Base-by-base conservation (phyloP, 2,113 vertebrate genomes). In the Anolis carolinensis region DNA sequence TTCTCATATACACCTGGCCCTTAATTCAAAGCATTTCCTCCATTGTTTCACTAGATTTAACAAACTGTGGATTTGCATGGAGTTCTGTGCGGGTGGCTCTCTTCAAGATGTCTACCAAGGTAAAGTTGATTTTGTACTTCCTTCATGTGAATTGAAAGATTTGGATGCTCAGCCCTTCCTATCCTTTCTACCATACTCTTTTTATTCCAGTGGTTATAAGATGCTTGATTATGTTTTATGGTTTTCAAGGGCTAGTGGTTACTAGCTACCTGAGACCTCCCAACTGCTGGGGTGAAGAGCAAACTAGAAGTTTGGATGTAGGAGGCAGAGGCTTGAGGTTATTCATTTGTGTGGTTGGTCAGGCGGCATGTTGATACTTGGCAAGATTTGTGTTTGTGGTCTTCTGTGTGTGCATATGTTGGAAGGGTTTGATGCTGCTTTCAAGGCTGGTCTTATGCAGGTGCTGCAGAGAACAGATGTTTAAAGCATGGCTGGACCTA, bases 31-130 rank as follows among this genome's bases (percentile, higher is more conserved):
- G 30, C 36, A 16, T 3, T 39, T 48, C 4, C 18, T 68, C 63
- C 20, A 13, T n/a, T 32, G 8, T 62, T 25, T 52, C 25, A 1
- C 14, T 16, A 98, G 98, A 94, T 88, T 95, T 25, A 97, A 97
- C 87, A 98, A 97, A 88, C 95, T 98, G 89, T 98, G 98, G 98
- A 98, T 98, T 90, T 98, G 98, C 86, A 98, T 98, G 98, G 98
- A 98, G 92, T 98, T 97, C 93, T 98, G 98, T 65, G 97, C 97
- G 27, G 98, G 97, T 76, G 98, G 98, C 1, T 98, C 98, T 20
- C 96, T 98, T 20, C 98, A 98, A 92, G 98, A 98, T 23, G 91
- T 98, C 84, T 98, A 98, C 94, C 97, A 98, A 34, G 97, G 98
- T 98, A 90, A 93, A 94, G 77, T 23, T 23, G 65, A 6, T 52